Conservation (phyloP, 2,113 vertebrate genomes). For the Indri indri region DNA sequence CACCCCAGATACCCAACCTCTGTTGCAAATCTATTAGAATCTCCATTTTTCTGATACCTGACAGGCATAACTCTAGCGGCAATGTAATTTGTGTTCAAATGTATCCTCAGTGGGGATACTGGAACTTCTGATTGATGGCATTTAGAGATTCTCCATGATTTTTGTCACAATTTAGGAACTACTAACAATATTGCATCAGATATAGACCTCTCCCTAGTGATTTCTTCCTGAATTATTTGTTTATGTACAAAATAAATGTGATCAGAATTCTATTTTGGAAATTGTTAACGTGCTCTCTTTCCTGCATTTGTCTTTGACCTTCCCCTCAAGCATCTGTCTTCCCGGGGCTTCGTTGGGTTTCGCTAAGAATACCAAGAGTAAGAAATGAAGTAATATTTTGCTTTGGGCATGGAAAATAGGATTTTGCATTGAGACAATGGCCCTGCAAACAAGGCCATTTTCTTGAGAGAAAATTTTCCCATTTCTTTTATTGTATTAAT, state of each 20-base stretch:
- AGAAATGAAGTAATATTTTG: slow-evolving; percentile 11
- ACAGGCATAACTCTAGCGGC: background rate
- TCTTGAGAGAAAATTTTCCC: background rate
- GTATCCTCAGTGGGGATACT: background rate
- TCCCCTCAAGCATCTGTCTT: background rate
- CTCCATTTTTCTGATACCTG: background rate
- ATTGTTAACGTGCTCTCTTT: background rate
- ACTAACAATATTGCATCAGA: background rate
- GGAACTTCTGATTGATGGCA: background rate
- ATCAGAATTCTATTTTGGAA: background rate
- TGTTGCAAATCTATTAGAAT: background rate
- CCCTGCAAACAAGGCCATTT: background rate
- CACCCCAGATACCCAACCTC: background rate
- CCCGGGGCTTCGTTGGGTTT: background rate
- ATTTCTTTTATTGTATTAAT: background rate
- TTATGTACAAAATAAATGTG: slow-evolving; percentile 2
- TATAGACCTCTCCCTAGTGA: background rate
- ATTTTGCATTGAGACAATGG: background rate
- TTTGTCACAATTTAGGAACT: background rate
- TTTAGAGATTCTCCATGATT: background rate
- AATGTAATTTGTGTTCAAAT: background rate
- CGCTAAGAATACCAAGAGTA: background rate
- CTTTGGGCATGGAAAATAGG: background rate
- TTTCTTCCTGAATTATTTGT: background rate
- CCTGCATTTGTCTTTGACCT: background rate